Evolutionary conservation across 1,140 invertebrate genomes (phyloP), one percentile per base, ranked within the genome.

Genomic region (Calliopsis andreniformis): DNA sequence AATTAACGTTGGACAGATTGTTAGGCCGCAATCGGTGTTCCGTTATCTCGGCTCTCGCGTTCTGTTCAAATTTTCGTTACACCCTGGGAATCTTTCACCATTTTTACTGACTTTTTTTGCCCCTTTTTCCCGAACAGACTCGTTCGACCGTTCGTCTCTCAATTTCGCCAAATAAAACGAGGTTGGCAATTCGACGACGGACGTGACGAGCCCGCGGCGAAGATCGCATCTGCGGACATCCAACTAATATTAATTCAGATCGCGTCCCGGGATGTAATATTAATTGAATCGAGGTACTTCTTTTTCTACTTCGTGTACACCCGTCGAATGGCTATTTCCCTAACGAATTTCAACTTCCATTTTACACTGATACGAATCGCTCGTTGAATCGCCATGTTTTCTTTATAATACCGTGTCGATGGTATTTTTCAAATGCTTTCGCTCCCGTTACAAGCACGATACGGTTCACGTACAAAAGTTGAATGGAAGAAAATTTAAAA

Each of bases 211-310:
- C 71, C 35, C 51, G 28, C 51, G 51, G 51, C 71, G 18, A 75
- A 75, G 63, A 75, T 47, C 51, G 20, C 49, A 35, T 72, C 49
- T 53, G 28, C 25, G 28, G 3, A 20, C 62, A 45, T 28, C 7
- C 39, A 14, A 56, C 71, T 32, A 53, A 75, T 75, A 75, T 75
- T 58, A 75, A 75, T 75, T 75, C 71, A 20, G 66, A 67, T 43
- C 51, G 51, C 63, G 71, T 75, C 5, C 42, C 63, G 6, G 20
- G 42, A 75, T 66, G 42, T 49, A 75, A 73, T 66, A 73, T 73
- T 73, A 73, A 73, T 73, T 45, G 61, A 55, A 75, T 75, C 63
- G 71, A 39, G 64, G 67, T 35, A 14, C 42, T n/a, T 43, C 66
- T 55, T 75, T 61, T 49, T 32, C 1, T 12, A 2, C 14, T 0